Percentiles rank a stretch among this genome's conserved stretches.
Evolutionary conservation across 2,797 vertebrate species (phyloP).

Genomic region (Nothura maculosa): DNA sequence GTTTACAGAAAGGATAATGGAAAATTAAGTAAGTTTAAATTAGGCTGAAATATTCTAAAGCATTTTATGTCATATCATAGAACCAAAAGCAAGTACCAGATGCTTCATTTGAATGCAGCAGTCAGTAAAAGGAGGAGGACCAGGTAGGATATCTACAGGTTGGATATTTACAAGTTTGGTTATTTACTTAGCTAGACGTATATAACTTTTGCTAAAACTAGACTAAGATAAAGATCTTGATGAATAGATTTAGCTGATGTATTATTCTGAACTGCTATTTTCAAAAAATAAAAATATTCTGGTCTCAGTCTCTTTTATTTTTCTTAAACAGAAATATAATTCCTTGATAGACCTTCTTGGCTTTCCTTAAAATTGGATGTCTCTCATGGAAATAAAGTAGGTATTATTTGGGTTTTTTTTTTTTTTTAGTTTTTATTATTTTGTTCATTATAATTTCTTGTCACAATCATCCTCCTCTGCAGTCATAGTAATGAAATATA

Average conservation of each 20-base stretch:
- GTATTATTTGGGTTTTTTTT: background rate
- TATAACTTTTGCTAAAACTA: background rate
- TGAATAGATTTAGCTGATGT: background rate
- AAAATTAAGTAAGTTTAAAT: background rate
- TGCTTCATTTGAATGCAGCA: background rate
- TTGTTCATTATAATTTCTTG: background rate
- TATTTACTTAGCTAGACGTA: background rate
- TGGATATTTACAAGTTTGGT: background rate
- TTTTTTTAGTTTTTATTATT: background rate
- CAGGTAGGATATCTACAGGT: too few species aligned
- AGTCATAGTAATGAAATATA: background rate
- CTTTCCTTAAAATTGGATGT: background rate
- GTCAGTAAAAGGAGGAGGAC: background rate
- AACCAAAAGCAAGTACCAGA: background rate
- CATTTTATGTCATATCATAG: background rate
- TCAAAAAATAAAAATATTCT: background rate
- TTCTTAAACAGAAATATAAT: background rate
- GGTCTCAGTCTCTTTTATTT: background rate
- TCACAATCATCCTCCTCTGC: background rate
- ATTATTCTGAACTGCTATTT: background rate
- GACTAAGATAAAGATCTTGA: background rate
- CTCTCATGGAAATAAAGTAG: background rate
- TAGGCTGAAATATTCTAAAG: background rate
- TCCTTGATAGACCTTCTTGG: background rate
- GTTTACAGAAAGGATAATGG: background rate